These are phyloP conservation scores for Rhagoletis pomonella DNA, from an alignment of 1,140 invertebrate species.

Conservation along the genomic window DNA sequence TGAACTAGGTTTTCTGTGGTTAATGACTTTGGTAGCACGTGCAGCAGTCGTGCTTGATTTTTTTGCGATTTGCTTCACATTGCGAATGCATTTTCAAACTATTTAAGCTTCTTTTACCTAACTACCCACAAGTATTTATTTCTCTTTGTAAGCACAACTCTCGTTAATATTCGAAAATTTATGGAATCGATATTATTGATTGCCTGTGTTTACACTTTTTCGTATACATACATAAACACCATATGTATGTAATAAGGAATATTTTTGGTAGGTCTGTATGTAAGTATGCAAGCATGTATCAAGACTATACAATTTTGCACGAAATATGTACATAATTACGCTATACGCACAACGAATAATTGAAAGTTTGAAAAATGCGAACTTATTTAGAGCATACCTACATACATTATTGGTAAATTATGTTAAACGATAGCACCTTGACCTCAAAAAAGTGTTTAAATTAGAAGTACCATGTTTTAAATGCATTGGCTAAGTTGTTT, in stretches of 20 bases:
- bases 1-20: slow-evolving; percentile 28
- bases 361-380: background rate
- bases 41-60: background rate
- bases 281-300: background rate
- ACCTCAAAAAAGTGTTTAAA: background rate
- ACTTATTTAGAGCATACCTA: slow-evolving; percentile 7
- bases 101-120: background rate
- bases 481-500: too few relatives aligned
- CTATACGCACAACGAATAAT: background rate
- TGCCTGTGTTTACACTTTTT: background rate
- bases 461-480: too few relatives aligned
- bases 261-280: background rate
- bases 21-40: slow-evolving; percentile 45
- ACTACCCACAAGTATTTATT: background rate
- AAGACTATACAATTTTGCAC: background rate
- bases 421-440: background rate
- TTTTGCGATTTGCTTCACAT: background rate
- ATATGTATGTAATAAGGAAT: background rate
- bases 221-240: background rate
- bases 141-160: background rate
- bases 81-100: background rate
- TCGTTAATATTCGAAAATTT: background rate
- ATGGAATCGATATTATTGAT: slow-evolving; percentile 49
- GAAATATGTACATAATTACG: background rate
- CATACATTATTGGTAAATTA: background rate